A percentile compares a stretch with the other conserved stretches of the same genome.
Evolutionary conservation across 2,888 invertebrate genomes (phyloP).

Genomic region (Cylloceria caligata): DNA sequence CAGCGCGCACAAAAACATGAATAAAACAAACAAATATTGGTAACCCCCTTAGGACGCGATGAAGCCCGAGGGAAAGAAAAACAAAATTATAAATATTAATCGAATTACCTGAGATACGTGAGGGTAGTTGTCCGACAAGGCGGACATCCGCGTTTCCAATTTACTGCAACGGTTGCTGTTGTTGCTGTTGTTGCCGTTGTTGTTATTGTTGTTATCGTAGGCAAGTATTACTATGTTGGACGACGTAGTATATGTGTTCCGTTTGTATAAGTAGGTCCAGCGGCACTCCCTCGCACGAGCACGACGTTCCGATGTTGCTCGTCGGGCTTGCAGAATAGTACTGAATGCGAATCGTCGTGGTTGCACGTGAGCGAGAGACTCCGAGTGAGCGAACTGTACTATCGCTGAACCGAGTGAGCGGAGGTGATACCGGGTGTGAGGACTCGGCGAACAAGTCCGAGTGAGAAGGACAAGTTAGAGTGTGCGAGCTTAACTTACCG

Average conservation of each 20-base stretch:
- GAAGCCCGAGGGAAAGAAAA: not conserved
- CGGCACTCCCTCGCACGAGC: constrained; percentile 48
- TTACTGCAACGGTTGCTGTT: constrained; percentile 1
- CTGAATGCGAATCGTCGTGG: constrained; percentile 50
- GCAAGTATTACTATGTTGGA: not conserved
- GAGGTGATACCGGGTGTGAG: constrained; percentile 26
- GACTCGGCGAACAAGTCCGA: constrained; percentile 33
- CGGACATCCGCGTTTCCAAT: constrained; percentile 56
- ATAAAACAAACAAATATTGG: not conserved
- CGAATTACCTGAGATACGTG: constrained; percentile 53
- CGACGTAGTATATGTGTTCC: not conserved
- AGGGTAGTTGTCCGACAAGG: constrained; percentile 48
- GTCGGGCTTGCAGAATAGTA: constrained; percentile 56
- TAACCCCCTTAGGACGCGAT: not conserved
- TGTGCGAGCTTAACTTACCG: constrained; percentile 39
- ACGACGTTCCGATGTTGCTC: constrained; percentile 61
- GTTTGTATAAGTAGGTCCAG: not conserved
- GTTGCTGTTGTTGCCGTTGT: constrained; percentile 24
- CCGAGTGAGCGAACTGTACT: constrained; percentile 59
- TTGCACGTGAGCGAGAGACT: constrained; percentile 67
- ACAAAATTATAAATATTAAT: constrained; percentile 1
- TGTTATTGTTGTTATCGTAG: constrained; percentile 1
- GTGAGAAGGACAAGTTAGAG: constrained; percentile 26
- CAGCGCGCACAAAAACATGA: not conserved
- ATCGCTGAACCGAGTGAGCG: constrained; percentile 64